Evolutionary conservation across 2,113 vertebrate genomes (phyloP), one percentile per base, ranked within the genome.

Genomic region (Microcebus tavaratra): DNA sequence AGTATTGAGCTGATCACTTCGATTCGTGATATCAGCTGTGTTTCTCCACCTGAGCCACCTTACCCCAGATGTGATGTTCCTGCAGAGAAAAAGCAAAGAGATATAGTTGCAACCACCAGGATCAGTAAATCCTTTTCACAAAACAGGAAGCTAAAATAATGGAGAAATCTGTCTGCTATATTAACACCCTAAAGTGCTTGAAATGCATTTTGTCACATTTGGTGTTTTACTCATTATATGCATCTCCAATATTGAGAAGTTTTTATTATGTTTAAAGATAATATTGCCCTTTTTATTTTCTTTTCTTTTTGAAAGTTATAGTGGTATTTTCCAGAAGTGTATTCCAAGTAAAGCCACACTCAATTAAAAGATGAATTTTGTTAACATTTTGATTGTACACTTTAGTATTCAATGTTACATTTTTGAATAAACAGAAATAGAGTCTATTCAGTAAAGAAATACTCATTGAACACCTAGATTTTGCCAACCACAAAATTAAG

Each of bases 191-290:
- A 17, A 97, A 98, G 95, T 91, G 82, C 53, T 65, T 95, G 79
- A 96, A 97, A 95, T 50, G 65, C 36, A 86, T 87, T 96, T 90
- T 81, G 59, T 97, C 90, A 94, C 91, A 93, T 89, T 94, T n/a
- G 63, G 1, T 39, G 53, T 97, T 97, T 97, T 45, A 87, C 27
- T 97, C 95, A 95, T 3, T 84, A 6, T n/a, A 17, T 78, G 17
- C 23, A 36, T 78, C 31, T 92, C 39, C 18, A 85, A 88, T 61
- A 18, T 8, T 94, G 88, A 96, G n/a, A 7, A 91, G 8, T 31
- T 88, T 96, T 94, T 70, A 89, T 93, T 53, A 48, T 42, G 21
- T 18, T 90, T 90, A 89, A 70, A 80, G 53, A 83, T 61, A 91
- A 87, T 68, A 11, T 2, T 91, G 3, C 3, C 45, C 50, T 81